Evolutionary conservation across 2,113 vertebrate genomes (phyloP).

Genomic region (Trogon melanurus): DNA sequence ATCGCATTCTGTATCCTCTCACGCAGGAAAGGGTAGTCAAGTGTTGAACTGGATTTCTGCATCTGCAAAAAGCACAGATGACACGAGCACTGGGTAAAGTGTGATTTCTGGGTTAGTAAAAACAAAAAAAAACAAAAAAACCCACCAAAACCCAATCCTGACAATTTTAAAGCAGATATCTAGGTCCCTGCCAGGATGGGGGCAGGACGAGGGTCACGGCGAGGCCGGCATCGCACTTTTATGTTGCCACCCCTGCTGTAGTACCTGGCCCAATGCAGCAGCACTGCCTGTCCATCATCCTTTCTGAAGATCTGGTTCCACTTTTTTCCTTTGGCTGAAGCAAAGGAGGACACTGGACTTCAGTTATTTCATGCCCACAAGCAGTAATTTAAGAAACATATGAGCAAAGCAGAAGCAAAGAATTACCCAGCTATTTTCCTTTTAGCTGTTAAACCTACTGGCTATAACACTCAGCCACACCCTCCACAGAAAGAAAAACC

Average conservation of each 20-base stretch:
- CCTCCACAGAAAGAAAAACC: conserved; percentile 1
- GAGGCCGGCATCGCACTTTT: background rate
- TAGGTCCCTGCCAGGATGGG: background rate
- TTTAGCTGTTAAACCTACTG: conserved; percentile 16
- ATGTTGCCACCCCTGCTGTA: background rate
- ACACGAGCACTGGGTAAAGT: background rate
- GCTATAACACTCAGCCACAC: background rate
- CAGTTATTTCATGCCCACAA: conserved; percentile 7
- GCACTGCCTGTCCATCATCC: background rate
- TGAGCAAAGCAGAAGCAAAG: background rate
- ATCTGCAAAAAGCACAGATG: conserved; percentile 14
- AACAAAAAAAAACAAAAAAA: background rate
- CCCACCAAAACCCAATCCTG: background rate
- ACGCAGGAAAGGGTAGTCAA: background rate
- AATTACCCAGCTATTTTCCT: conserved; percentile 33
- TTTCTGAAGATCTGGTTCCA: background rate
- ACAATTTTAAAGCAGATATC: background rate
- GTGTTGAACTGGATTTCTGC: conserved; percentile 37
- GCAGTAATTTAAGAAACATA: conserved; percentile 32
- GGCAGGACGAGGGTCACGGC: background rate
- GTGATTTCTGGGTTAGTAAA: conserved; percentile 26
- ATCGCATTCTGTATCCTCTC: background rate
- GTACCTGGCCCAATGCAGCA: background rate
- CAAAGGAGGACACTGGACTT: background rate
- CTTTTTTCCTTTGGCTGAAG: background rate